phyloP scores from a whole-genome alignment of 2,797 vertebrate genomes.

The Hyperoplus immaculatus region DNA sequence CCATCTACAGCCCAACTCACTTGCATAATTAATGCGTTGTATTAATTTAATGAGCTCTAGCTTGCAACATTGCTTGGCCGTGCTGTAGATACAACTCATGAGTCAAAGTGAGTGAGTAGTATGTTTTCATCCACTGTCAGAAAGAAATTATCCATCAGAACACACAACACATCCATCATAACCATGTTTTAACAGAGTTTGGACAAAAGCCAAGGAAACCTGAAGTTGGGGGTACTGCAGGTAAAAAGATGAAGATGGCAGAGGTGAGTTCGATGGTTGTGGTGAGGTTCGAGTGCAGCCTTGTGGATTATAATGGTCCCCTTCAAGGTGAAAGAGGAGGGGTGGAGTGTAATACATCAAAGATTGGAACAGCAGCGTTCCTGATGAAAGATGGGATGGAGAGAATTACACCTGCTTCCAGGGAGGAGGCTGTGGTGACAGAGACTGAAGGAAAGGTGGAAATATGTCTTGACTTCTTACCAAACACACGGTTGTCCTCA shows the following conservation, averaged over 20 bases:
- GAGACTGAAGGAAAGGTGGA: constrained; percentile 50
- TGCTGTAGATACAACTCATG: not conserved
- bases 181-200: not conserved
- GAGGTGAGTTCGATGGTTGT: constrained; percentile 5
- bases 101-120: constrained; percentile 11
- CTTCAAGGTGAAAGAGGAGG: constrained; percentile 67
- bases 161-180: not conserved
- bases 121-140: not conserved
- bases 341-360: constrained; percentile 64
- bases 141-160: constrained; percentile 10
- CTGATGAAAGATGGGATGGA: constrained; percentile 59
- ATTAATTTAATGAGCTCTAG: constrained; percentile 1
- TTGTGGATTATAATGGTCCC: constrained; percentile 70
- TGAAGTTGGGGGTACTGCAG: constrained; percentile 10
- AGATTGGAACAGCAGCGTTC: constrained; percentile 55
- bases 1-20: not conserved
- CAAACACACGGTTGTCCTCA: constrained; percentile 16
- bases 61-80: not conserved
- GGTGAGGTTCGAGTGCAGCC: constrained; percentile 42
- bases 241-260: constrained; percentile 9
- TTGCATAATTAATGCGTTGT: constrained; percentile 14
- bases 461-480: constrained; percentile 38
- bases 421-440: constrained; percentile 54
- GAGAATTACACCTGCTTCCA: constrained; percentile 55
- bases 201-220: constrained; percentile 21